These are phyloP conservation scores for Anguilla megastoma DNA, from an alignment of 2,797 vertebrate genomes.

Conservation along the genomic window DNA sequence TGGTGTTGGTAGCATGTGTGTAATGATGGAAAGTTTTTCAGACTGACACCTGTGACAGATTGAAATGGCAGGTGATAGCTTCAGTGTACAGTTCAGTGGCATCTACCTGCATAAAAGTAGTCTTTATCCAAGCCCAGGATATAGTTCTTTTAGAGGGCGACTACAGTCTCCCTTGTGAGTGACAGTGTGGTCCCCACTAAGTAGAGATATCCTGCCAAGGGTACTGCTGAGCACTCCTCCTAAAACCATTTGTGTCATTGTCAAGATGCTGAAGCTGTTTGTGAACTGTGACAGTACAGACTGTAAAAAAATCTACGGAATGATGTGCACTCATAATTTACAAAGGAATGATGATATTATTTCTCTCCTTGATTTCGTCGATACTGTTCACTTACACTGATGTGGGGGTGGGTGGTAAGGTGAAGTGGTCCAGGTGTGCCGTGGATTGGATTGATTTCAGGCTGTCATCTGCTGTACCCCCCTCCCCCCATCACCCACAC, in stretches of 20 bases:
- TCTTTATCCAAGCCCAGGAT: background rate
- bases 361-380: background rate
- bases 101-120: background rate
- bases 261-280: background rate
- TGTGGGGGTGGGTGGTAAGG: background rate
- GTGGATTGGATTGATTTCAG: conserved; percentile 22
- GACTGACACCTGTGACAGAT: background rate
- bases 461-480: conserved; percentile 23
- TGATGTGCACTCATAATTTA: background rate
- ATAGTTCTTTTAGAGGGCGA: background rate
- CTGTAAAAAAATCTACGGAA: background rate
- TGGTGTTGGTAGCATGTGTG: background rate
- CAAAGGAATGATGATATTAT: background rate
- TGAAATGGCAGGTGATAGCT: background rate
- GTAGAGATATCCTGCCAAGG: background rate
- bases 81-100: background rate
- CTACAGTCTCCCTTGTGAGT: conserved; percentile 2
- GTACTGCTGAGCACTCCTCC: background rate
- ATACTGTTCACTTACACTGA: background rate
- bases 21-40: background rate
- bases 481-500: conserved; percentile 27
- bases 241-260: background rate
- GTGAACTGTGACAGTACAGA: background rate
- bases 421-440: conserved; percentile 28
- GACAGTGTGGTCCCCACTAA: background rate